These are phyloP conservation scores for Pipistrellus nathusii DNA, from an alignment of 2,797 vertebrate genomes.

Conservation along the genomic window DNA sequence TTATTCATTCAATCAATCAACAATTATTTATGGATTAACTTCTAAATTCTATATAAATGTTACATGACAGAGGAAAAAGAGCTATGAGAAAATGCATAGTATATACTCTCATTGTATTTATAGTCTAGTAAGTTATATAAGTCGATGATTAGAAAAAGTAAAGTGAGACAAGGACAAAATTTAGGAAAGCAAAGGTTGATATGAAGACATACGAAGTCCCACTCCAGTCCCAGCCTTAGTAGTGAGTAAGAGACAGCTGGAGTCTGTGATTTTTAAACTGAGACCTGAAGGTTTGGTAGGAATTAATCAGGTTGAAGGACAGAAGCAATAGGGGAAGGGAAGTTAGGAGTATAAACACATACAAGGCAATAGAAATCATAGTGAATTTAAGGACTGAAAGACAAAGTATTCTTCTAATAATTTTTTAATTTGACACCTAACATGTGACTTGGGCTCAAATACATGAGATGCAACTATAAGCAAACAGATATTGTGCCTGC, in stretches of 20 bases:
- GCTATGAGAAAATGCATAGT: not conserved
- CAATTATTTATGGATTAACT: not conserved
- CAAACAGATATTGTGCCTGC: not conserved
- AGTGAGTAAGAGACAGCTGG: not conserved
- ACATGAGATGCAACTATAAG: not conserved
- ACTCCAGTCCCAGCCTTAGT: not conserved
- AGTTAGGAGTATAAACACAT: not conserved
- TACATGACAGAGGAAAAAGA: not conserved
- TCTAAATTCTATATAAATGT: not conserved
- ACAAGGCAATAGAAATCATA: not conserved
- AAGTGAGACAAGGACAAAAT: not conserved
- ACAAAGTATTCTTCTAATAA: slow-evolving; percentile 12
- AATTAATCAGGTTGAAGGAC: not conserved
- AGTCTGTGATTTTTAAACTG: not conserved
- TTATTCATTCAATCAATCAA: not conserved
- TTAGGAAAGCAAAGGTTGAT: not conserved
- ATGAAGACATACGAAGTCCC: not conserved
- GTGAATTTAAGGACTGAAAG: not conserved
- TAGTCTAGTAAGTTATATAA: not conserved
- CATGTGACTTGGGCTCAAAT: not conserved
- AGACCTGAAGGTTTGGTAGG: not conserved
- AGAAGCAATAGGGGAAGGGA: not conserved
- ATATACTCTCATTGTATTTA: not conserved
- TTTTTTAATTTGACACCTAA: not conserved
- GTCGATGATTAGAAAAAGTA: not conserved